phyloP scores from a whole-genome alignment of 2,888 invertebrate species.

The Yponomeuta evonymella region DNA sequence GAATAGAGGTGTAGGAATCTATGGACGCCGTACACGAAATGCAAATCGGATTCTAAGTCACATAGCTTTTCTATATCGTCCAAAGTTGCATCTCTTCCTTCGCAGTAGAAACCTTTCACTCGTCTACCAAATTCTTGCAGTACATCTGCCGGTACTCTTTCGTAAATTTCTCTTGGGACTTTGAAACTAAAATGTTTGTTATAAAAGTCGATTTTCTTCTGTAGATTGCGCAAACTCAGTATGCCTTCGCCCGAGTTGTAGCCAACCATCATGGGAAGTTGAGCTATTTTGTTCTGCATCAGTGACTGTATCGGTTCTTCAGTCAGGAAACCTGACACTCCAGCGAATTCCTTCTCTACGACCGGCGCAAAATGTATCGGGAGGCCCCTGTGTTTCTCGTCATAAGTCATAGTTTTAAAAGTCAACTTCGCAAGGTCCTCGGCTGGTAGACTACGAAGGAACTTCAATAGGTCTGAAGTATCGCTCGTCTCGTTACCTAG shows the following conservation, averaged over 20 bases:
- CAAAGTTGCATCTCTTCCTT: constrained; percentile 31
- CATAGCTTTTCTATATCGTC: constrained; percentile 27
- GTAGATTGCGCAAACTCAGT: constrained; percentile 30
- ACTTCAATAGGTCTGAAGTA: constrained; percentile 36
- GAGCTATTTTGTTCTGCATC: constrained; percentile 34
- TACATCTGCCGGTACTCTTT: constrained; percentile 30
- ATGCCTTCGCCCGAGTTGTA: constrained; percentile 50
- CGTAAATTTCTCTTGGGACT: constrained; percentile 41
- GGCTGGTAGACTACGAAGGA: constrained; percentile 38
- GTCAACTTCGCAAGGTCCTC: constrained; percentile 35
- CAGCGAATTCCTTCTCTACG: constrained; percentile 42
- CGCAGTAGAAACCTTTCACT: constrained; percentile 42
- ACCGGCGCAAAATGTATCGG: constrained; percentile 47
- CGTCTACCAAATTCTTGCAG: constrained; percentile 37
- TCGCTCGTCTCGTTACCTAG: constrained; percentile 47
- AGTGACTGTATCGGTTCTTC: constrained; percentile 39
- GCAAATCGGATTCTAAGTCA: constrained; percentile 14
- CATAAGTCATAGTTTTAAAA: constrained; percentile 35
- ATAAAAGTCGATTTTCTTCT: constrained; percentile 32
- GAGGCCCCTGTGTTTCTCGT: constrained; percentile 41
- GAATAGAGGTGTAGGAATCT: constrained; percentile 42
- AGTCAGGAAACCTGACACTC: constrained; percentile 39
- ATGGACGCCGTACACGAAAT: constrained; percentile 27
- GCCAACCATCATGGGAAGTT: constrained; percentile 46
- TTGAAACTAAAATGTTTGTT: constrained; percentile 40